Evolutionary conservation across 2,113 vertebrate species (phyloP), one percentile per base, ranked within the genome.

Genomic region (Entelurus aequoreus): DNA sequence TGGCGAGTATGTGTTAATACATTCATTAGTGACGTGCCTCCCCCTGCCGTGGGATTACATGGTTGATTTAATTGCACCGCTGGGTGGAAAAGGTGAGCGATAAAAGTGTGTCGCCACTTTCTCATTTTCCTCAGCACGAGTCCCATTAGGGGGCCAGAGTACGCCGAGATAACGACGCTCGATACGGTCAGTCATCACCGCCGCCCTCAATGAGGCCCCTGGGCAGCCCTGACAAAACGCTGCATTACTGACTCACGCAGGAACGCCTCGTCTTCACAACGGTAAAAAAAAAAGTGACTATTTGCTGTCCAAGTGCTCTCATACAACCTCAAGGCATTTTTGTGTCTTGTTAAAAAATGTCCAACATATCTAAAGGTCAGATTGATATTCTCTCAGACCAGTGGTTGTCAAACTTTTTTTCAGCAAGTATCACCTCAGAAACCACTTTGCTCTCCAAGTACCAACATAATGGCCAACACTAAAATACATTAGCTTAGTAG

Each of bases 61-160:
- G 37, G n/a, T 14, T 66, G 54, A 28, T 77, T 79, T 71, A 71
- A 75, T 73, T 65, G 53, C 53, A 7, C 0, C 0, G 14, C 38
- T 9, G 19, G 64, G 66, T 66, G 59, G 66, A 12, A 63, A 76
- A 69, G 69, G 73, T 56, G 62, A 73, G 54, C 58, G 63, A 78
- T 67, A 58, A 66, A 77, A 57, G 51, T 4, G 21, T 8, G 1
- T 48, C 1, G 53, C 59, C 35, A 42, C 54, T 52, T 69, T 50
- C 53, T 70, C 62, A 6, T 60, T 56, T 46, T 58, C 10, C 5
- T 6, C 58, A 19, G 40, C 6, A 1, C 6, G 12, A 51, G n/a
- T 58, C 54, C 28, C 12, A 8, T 48, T 60, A 66, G 49, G 76
- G 55, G 44, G 55, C 40, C 44, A 48, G 21, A 64, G 16, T 48